A percentile compares a stretch with the other conserved stretches of the same genome.
phyloP scores from a whole-genome alignment of 2,797 vertebrate species.

The Acomys russatus region DNA sequence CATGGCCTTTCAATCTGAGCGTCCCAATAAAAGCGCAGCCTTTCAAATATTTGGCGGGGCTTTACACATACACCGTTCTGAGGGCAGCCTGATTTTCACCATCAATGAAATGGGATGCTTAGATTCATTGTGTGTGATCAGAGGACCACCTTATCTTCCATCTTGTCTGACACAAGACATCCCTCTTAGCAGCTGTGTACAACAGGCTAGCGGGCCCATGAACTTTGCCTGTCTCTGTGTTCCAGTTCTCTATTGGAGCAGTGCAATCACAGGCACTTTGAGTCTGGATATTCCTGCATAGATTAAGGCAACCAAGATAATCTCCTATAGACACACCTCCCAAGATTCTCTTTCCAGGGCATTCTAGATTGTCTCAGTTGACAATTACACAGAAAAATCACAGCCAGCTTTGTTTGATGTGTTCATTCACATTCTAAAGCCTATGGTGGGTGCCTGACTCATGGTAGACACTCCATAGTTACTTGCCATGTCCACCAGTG shows the following conservation, averaged over 20 bases:
- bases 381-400: background rate
- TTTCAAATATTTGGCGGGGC: background rate
- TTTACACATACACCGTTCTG: background rate
- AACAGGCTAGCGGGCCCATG: background rate
- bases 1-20: constrained; percentile 15
- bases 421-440: background rate
- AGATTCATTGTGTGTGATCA: background rate
- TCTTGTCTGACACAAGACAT: background rate
- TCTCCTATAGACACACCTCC: background rate
- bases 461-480: background rate
- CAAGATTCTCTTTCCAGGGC: background rate
- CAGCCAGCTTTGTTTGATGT: background rate
- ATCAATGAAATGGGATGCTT: background rate
- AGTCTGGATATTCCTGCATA: background rate
- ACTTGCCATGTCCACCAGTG: background rate
- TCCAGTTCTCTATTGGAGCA: background rate
- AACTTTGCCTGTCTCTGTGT: background rate
- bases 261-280: background rate
- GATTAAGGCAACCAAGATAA: background rate
- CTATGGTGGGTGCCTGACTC: background rate
- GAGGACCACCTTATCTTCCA: background rate
- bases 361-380: background rate
- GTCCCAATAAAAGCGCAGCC: background rate
- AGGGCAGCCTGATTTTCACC: background rate
- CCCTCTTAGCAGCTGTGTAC: background rate